Percentiles rank a stretch among this genome's conserved stretches.
These are phyloP conservation scores for Watsonalla binaria DNA, from an alignment of 2,888 invertebrate genomes.

Conservation along the genomic window DNA sequence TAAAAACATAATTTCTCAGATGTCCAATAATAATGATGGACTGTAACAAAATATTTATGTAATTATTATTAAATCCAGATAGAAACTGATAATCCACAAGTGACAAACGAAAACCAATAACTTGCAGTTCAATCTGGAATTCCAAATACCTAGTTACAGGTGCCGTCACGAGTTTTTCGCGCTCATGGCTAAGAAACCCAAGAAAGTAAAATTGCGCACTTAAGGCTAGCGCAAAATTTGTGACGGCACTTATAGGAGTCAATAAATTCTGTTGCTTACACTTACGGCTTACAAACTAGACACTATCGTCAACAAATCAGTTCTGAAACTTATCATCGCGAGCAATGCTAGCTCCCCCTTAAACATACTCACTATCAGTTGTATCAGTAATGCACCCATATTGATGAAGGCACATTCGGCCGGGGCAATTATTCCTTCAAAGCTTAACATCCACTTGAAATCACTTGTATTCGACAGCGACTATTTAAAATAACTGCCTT, in stretches of 20 bases:
- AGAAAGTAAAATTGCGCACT: too few species aligned
- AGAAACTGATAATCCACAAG: neutral
- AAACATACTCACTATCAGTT: conserved; percentile 31
- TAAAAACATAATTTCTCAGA: conserved; percentile 19
- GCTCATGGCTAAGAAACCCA: too few species aligned
- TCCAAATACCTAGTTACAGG: too few species aligned
- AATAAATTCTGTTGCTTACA: conserved; percentile 45
- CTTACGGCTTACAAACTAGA: conserved; percentile 58
- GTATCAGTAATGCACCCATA: conserved; percentile 6
- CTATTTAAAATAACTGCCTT: neutral
- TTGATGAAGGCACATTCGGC: neutral
- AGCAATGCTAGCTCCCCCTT: conserved; percentile 27
- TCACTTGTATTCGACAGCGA: neutral
- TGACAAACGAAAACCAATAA: too few species aligned
- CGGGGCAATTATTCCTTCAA: neutral
- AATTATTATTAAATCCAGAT: too few species aligned
- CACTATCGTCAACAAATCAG: conserved; percentile 60
- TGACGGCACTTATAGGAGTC: conserved; percentile 32
- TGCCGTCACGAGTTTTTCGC: too few species aligned
- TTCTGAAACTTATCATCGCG: conserved; percentile 52
- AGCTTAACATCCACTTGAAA: neutral
- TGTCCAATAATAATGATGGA: too few species aligned
- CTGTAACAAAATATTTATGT: too few species aligned
- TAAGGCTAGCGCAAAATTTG: too few species aligned
- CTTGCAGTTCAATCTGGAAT: too few species aligned